A percentile compares a stretch with the other conserved stretches of the same genome.
Evolutionary conservation across 2,113 vertebrate species (phyloP).

Genomic region (Ornithorhynchus anatinus): DNA sequence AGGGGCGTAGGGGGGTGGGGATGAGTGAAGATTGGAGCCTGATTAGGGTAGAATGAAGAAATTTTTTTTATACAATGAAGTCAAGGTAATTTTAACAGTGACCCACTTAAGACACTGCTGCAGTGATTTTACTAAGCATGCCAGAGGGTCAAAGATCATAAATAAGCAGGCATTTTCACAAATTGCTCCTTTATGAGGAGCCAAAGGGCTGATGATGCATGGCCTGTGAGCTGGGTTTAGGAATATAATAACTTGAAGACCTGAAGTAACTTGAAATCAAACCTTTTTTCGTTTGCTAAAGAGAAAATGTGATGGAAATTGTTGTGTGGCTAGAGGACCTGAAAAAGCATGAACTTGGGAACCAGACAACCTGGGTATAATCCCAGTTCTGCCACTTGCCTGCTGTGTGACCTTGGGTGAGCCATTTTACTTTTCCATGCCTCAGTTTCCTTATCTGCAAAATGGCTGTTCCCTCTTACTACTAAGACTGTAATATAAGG

Average conservation of each 20-base stretch:
- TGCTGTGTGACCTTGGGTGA: no score
- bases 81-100: slow-evolving; percentile 36
- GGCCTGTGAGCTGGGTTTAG: background rate
- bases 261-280: background rate
- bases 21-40: slow-evolving; percentile 31
- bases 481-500: no score
- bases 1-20: background rate
- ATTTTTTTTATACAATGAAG: slow-evolving; percentile 46
- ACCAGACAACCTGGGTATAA: no score
- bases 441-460: no score
- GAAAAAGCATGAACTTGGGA: no score
- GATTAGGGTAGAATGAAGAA: slow-evolving; percentile 43
- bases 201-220: background rate
- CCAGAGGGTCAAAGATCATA: slow-evolving; percentile 3
- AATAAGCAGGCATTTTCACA: background rate
- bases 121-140: slow-evolving; percentile 23
- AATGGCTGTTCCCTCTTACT: no score
- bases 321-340: no score
- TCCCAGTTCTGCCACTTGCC: no score
- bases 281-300: no score
- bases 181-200: background rate
- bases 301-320: no score
- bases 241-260: background rate
- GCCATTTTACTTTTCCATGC: no score
- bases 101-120: background rate